Evolutionary conservation across 2,888 invertebrate species (phyloP).

Genomic region (Ethmia dodecea): DNA sequence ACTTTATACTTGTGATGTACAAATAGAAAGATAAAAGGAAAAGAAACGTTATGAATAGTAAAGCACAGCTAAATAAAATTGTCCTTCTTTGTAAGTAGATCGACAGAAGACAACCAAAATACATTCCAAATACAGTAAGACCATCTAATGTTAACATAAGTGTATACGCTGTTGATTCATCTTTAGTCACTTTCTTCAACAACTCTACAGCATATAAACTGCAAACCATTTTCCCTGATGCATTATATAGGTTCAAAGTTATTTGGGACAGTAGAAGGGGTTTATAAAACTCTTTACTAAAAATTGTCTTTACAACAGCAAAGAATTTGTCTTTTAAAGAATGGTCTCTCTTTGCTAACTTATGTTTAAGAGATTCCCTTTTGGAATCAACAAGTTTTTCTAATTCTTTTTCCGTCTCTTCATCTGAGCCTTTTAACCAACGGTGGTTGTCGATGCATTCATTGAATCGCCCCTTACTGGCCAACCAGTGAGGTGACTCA

Average conservation of each 20-base stretch:
- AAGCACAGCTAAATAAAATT: slow-evolving; percentile 11
- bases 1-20: background rate
- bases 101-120: slow-evolving; percentile 14
- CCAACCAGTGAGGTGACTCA: slow-evolving; percentile 21
- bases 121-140: slow-evolving; percentile 16
- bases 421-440: background rate
- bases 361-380: background rate
- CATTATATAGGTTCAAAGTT: slow-evolving; percentile 9
- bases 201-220: slow-evolving; percentile 20
- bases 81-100: slow-evolving; percentile 13
- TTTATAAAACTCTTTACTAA: slow-evolving; percentile 1
- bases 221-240: slow-evolving; percentile 19
- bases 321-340: slow-evolving; percentile 7
- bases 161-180: slow-evolving; percentile 17
- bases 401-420: slow-evolving; percentile 18
- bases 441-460: slow-evolving; percentile 5
- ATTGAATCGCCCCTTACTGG: slow-evolving; percentile 16
- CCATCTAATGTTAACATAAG: slow-evolving; percentile 24
- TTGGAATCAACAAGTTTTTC: background rate
- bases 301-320: background rate
- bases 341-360: slow-evolving; percentile 1
- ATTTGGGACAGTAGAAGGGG: slow-evolving; percentile 4
- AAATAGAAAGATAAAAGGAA: slow-evolving; percentile 16
- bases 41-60: slow-evolving; percentile 21
- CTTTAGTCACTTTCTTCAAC: slow-evolving; percentile 18